Percentiles rank a stretch among this genome's conserved stretches.
These are phyloP conservation scores for Helarctos malayanus DNA, from an alignment of 2,797 vertebrate genomes.

Conservation along the genomic window DNA sequence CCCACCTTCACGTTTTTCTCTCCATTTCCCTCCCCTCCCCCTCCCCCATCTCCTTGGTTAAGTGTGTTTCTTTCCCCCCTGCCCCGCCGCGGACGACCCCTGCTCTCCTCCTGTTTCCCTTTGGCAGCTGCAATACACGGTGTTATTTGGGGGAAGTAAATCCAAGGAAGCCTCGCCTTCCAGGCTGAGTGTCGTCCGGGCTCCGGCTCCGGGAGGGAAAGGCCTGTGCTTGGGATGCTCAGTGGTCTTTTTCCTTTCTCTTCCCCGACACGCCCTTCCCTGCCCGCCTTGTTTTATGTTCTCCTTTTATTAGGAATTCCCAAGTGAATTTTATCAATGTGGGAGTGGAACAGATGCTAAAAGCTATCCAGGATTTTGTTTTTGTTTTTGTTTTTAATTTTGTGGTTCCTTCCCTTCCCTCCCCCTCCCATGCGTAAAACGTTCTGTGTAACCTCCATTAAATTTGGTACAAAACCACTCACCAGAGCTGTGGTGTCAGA, in stretches of 20 bases:
- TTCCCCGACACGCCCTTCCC: slow-evolving; percentile 87
- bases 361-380: slow-evolving; percentile 91
- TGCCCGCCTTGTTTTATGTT: slow-evolving; percentile 87
- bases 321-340: slow-evolving; percentile 90
- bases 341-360: slow-evolving; percentile 92
- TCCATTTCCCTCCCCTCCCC: slow-evolving; percentile 78
- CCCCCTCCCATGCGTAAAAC: slow-evolving; percentile 93
- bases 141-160: slow-evolving; percentile 88
- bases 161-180: slow-evolving; percentile 87
- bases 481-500: slow-evolving; percentile 99
- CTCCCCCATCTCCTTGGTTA: slow-evolving; percentile 9
- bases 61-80: slow-evolving; percentile 48
- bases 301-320: slow-evolving; percentile 90
- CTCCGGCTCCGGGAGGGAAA: slow-evolving; percentile 80
- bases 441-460: slow-evolving; percentile 99
- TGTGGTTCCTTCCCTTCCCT: slow-evolving; percentile 81
- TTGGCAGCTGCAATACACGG: slow-evolving; percentile 91
- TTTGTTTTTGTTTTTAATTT: slow-evolving; percentile 90
- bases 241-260: neutral
- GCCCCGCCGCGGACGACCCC: neutral
- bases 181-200: slow-evolving; percentile 77
- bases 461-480: slow-evolving; percentile 99
- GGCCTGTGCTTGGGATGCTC: slow-evolving; percentile 85
- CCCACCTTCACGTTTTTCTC: slow-evolving; percentile 71
- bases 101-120: slow-evolving; percentile 68